These are phyloP conservation scores for Aramus guarauna DNA, from an alignment of 2,113 vertebrate species.

Conservation along the genomic window DNA sequence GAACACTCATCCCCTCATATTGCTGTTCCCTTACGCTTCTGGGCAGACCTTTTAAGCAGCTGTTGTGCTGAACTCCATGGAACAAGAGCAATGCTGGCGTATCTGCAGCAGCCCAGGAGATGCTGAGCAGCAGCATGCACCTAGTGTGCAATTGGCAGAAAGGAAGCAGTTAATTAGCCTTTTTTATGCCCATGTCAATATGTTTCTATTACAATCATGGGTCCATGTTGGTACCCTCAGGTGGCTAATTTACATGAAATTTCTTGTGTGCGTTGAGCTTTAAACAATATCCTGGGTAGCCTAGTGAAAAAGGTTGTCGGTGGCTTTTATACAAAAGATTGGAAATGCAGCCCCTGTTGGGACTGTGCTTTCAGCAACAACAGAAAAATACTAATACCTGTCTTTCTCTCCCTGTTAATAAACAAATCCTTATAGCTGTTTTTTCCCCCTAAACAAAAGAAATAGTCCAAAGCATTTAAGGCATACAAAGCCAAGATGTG, in stretches of 20 bases:
- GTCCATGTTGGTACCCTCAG: conserved; percentile 44
- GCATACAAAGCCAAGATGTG: neutral
- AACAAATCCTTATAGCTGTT: conserved; percentile 10
- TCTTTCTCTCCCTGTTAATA: conserved; percentile 6
- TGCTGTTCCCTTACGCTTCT: neutral
- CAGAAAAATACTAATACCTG: conserved; percentile 14
- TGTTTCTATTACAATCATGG: conserved; percentile 32
- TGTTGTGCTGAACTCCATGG: neutral
- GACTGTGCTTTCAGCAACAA: neutral
- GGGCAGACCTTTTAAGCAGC: neutral
- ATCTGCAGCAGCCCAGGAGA: neutral
- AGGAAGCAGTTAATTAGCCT: conserved; percentile 59
- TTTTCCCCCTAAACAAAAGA: neutral
- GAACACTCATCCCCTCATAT: neutral
- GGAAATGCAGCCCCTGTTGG: conserved; percentile 18
- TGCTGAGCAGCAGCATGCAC: neutral
- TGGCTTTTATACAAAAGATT: conserved; percentile 24
- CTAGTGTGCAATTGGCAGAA: conserved; percentile 26
- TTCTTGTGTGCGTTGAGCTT: conserved; percentile 47
- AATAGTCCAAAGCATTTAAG: conserved; percentile 21
- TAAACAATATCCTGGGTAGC: conserved; percentile 41
- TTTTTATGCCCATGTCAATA: conserved; percentile 59
- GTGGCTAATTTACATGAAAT: conserved; percentile 64
- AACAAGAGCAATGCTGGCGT: neutral
- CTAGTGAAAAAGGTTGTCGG: conserved; percentile 7